Evolutionary conservation across 2,797 vertebrate genomes (phyloP).

Genomic region (Choloepus didactylus): DNA sequence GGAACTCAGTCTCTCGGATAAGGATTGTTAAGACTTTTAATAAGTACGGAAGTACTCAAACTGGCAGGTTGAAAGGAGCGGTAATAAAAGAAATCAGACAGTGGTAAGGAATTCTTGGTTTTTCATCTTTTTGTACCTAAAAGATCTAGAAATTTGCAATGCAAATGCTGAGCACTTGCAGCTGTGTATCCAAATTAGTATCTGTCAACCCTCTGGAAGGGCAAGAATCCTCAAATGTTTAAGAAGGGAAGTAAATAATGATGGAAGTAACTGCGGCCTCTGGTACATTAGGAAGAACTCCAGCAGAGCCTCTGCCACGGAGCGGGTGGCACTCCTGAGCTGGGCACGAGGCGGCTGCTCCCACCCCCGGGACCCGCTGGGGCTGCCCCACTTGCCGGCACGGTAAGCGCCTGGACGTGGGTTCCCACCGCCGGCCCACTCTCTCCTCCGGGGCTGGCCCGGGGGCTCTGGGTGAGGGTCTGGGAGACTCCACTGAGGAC

Average conservation of each 20-base stretch:
- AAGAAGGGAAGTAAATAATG: background rate
- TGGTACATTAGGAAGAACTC: background rate
- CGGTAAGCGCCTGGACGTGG: too few relatives aligned
- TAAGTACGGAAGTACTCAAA: background rate
- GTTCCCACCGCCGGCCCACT: too few relatives aligned
- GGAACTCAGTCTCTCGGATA: background rate
- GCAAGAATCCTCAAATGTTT: background rate
- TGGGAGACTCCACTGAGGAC: too few relatives aligned
- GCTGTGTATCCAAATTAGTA: fast-evolving
- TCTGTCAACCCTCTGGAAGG: background rate
- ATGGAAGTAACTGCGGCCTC: background rate
- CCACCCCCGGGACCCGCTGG: too few relatives aligned
- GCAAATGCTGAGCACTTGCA: background rate
- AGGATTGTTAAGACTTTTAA: background rate
- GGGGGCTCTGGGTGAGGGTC: too few relatives aligned
- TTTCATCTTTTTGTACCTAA: background rate
- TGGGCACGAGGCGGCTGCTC: too few relatives aligned
- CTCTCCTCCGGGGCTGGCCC: too few relatives aligned
- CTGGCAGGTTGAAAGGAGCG: background rate
- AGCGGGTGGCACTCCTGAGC: background rate
- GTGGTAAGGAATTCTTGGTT: fast-evolving
- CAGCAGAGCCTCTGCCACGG: fast-evolving
- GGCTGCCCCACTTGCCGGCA: too few relatives aligned
- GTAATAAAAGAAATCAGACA: background rate
- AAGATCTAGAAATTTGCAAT: background rate